Base-by-base conservation (phyloP, 2,797 vertebrate genomes). In the Petrocephalus schoutedeni region DNA sequence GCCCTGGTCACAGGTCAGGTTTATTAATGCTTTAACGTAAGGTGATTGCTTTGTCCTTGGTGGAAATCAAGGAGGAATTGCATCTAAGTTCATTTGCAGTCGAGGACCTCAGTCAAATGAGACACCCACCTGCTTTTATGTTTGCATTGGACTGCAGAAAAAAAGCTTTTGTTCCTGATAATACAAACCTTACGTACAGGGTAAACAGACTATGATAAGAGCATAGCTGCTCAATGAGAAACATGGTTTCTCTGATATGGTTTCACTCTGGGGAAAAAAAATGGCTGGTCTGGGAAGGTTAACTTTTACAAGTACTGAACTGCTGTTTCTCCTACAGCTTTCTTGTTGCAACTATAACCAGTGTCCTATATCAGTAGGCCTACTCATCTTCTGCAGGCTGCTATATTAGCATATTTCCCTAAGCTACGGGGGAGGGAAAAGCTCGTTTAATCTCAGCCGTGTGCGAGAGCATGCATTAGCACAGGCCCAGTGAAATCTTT, bases 401-500 rank as follows among this genome's bases (percentile, higher is more conserved):
- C 41, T 51, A 64, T 58, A 64, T 84, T 64, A 61, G 45, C 56
- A 84, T 82, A 57, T 51, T 88, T 88, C 45, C 80, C 21, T 57
- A 61, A 84, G 54, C 21, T 51, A 88, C 74, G 41, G 56, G 87
- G 57, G 56, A 64, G 45, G 57, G 80, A 54, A 23, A 32, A 14
- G 82, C 16, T 61, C 58, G 54, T 67, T 85, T 88, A 71, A 54
- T 88, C 87, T 82, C 49, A 85, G 80, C 59, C 58, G 59, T 64
- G 59, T 41, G 45, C 51, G 4, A 54, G 80, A 49, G 59, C 86
- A 86, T 16, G 86, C 86, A 64, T 86, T 64, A 64, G 28, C 80
- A 67, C 59, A 36, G 41, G 49, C 87, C 59, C 58, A 88, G 80
- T n/a, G 59, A 85, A 88, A 67, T 67, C 80, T 86, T 80, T 86